Evolutionary conservation across 2,797 vertebrate genomes (phyloP).

Genomic region (Cynopterus sphinx): DNA sequence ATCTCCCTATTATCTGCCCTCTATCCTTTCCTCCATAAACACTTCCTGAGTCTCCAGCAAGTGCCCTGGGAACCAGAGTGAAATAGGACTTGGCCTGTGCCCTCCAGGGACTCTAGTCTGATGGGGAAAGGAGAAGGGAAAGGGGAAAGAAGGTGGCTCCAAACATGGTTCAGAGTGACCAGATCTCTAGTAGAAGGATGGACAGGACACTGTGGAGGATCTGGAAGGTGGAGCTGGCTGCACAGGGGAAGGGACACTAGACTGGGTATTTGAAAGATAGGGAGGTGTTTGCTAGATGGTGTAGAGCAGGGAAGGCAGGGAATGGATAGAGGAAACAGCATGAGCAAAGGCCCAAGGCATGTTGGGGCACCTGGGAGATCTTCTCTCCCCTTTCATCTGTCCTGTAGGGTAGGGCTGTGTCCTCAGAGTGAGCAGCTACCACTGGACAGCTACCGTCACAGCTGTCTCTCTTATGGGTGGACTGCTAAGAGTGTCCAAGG

Average conservation of each 20-base stretch:
- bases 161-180: neutral
- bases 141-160: neutral
- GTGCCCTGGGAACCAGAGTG: neutral
- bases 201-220: neutral
- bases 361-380: neutral
- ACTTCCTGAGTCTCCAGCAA: neutral
- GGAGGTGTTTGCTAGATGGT: neutral
- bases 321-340: neutral
- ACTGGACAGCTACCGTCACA: rapidly evolving
- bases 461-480: neutral
- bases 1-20: neutral
- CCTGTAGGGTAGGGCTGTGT: neutral
- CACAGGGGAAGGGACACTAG: neutral
- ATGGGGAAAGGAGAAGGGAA: neutral
- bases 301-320: neutral
- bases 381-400: neutral
- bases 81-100: neutral
- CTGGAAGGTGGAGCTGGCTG: neutral
- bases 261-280: neutral
- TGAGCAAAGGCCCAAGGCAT: neutral
- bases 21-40: neutral
- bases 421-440: neutral
- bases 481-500: neutral
- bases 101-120: neutral
- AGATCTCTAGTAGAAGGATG: neutral